Evolutionary conservation across 2,113 vertebrate species (phyloP).

Genomic region (Bubo blakistoni): DNA sequence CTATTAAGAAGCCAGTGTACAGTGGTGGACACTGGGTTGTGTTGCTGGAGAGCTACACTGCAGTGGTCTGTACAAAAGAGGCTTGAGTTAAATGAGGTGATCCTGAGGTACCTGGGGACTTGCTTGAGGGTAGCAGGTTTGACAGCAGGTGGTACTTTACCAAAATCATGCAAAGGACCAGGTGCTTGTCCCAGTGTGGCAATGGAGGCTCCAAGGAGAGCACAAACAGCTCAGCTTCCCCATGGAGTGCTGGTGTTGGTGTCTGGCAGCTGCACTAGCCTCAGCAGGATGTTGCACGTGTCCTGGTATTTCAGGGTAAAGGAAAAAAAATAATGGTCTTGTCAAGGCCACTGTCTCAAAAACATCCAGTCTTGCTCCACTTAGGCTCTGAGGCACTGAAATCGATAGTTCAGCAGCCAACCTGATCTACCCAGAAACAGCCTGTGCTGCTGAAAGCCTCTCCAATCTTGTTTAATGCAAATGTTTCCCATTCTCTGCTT

Average conservation of each 20-base stretch:
- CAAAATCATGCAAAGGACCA: not conserved
- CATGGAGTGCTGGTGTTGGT: not conserved
- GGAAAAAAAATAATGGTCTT: not conserved
- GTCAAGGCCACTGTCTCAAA: not conserved
- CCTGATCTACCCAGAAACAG: not conserved
- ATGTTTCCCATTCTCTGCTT: not conserved
- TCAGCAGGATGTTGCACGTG: not conserved
- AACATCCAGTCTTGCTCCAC: not conserved
- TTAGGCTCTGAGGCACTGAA: not conserved
- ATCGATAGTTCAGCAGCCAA: not conserved
- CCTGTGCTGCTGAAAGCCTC: not conserved
- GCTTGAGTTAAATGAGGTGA: not conserved
- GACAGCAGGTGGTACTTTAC: not conserved
- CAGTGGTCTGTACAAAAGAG: not conserved
- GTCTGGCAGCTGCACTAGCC: not conserved
- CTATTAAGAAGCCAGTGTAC: not conserved
- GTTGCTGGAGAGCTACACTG: not conserved
- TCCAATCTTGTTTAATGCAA: not conserved
- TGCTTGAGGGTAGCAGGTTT: not conserved
- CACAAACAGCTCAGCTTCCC: not conserved
- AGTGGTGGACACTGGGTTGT: not conserved
- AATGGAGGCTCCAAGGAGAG: not conserved
- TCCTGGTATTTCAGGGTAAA: not conserved
- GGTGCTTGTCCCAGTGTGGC: not conserved
- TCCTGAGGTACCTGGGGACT: not conserved